Evolutionary conservation across 2,888 invertebrate species (phyloP).

Genomic region (Perizoma affinitatum): DNA sequence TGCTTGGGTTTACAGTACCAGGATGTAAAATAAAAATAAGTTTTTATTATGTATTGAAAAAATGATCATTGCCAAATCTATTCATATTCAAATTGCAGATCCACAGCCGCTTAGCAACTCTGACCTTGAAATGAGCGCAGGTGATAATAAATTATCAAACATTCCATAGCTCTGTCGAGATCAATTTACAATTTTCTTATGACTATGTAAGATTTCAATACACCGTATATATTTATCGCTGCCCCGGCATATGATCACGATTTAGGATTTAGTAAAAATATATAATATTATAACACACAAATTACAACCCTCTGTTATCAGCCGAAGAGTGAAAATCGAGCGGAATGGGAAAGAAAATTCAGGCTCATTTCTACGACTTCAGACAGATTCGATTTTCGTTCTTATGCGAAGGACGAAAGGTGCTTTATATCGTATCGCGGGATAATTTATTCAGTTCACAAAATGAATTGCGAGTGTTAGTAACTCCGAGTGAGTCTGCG

Average conservation of each 20-base stretch:
- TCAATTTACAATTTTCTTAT: constrained; percentile 72
- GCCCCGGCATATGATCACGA: constrained; percentile 73
- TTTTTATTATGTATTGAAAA: constrained; percentile 8
- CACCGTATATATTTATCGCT: constrained; percentile 75
- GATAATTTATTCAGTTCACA: constrained; percentile 82
- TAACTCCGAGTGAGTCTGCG: constrained; percentile 82
- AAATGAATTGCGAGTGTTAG: constrained; percentile 84
- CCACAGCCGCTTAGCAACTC: constrained; percentile 21
- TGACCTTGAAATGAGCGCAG: constrained; percentile 40
- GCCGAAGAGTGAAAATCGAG: constrained; percentile 58
- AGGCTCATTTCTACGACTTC: constrained; percentile 68
- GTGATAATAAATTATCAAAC: constrained; percentile 61
- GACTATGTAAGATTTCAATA: constrained; percentile 78
- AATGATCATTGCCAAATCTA: constrained; percentile 4
- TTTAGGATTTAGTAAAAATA: constrained; percentile 73
- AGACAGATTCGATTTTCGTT: constrained; percentile 57
- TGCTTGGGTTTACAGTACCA: constrained; percentile 5
- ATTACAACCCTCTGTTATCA: constrained; percentile 51
- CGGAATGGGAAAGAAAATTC: constrained; percentile 51
- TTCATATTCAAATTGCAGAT: constrained; percentile 31
- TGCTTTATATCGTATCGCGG: constrained; percentile 62
- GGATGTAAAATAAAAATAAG: constrained; percentile 7
- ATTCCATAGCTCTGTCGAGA: constrained; percentile 60
- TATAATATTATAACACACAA: constrained; percentile 37
- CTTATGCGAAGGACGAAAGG: constrained; percentile 59